Percentiles rank a stretch among this genome's conserved stretches.
phyloP scores from a whole-genome alignment of 92 coral and sea anemone genomes.

The Paramuricea clavata region DNA sequence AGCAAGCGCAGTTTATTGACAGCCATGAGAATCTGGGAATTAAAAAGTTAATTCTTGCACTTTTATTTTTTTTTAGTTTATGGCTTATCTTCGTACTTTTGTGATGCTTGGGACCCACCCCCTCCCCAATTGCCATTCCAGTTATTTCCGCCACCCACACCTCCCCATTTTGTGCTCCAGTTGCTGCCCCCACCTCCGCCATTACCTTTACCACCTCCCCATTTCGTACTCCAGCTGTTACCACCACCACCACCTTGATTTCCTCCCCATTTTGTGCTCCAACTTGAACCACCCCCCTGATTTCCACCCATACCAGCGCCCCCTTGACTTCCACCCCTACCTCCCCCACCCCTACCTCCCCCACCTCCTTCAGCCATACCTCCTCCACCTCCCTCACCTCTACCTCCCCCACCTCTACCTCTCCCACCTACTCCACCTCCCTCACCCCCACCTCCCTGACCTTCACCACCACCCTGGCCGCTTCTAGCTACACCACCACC shows the following conservation, averaged over 20 bases:
- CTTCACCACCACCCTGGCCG: constrained; percentile 10
- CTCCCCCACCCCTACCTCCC: not conserved
- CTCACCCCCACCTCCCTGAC: constrained; percentile 21
- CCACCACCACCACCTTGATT: too few species aligned
- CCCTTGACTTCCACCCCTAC: not conserved
- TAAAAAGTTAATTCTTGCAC: too few species aligned
- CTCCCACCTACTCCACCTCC: not conserved
- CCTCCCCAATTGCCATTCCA: not conserved
- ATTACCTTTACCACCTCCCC: not conserved
- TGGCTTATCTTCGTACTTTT: not conserved
- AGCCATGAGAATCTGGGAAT: too few species aligned
- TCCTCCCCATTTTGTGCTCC: not conserved
- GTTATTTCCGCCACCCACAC: not conserved
- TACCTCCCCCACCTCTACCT: constrained; percentile 5
- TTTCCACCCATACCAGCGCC: not conserved
- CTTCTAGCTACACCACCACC: constrained; percentile 8
- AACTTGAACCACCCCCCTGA: constrained; percentile 16
- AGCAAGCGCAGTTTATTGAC: too few species aligned
- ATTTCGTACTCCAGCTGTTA: constrained; percentile 1
- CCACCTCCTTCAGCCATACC: not conserved
- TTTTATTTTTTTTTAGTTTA: not conserved
- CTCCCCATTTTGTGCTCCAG: not conserved
- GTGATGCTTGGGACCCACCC: not conserved
- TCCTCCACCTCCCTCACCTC: not conserved
- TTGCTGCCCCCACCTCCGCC: not conserved